Evolutionary conservation across 2,113 vertebrate genomes (phyloP).

Genomic region (Speoplatyrhinus poulsoni): DNA sequence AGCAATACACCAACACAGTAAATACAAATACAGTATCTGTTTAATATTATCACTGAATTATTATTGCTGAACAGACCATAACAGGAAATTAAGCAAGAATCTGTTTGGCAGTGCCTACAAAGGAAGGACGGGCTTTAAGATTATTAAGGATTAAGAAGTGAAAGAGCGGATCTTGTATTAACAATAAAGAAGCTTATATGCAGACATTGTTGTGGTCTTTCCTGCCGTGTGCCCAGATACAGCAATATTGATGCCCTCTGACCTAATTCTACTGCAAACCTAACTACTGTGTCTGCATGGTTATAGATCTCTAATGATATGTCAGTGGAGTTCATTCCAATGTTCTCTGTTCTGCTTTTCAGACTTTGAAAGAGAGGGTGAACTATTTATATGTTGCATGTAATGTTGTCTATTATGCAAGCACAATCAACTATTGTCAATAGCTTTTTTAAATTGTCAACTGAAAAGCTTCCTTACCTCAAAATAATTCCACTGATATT

Average conservation of each 20-base stretch:
- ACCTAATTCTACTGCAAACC: neutral
- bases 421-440: too few species aligned
- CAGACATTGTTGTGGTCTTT: too few species aligned
- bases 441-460: too few species aligned
- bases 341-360: too few species aligned
- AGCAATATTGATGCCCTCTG: neutral
- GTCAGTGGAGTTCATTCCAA: too few species aligned
- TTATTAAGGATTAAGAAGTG: neutral
- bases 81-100: neutral
- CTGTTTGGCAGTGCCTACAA: neutral
- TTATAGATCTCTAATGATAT: too few species aligned
- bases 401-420: too few species aligned
- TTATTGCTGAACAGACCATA: slow-evolving; percentile 4
- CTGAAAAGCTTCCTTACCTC: too few species aligned
- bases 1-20: neutral
- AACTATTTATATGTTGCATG: too few species aligned
- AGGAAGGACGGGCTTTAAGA: neutral
- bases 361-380: too few species aligned
- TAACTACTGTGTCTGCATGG: too few species aligned
- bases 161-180: neutral
- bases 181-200: neutral
- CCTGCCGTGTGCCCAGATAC: neutral
- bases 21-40: neutral
- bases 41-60: slow-evolving; percentile 3
- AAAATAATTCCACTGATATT: too few species aligned